phyloP scores from a whole-genome alignment of 2,797 vertebrate genomes.

The Hippocampus kuda region DNA sequence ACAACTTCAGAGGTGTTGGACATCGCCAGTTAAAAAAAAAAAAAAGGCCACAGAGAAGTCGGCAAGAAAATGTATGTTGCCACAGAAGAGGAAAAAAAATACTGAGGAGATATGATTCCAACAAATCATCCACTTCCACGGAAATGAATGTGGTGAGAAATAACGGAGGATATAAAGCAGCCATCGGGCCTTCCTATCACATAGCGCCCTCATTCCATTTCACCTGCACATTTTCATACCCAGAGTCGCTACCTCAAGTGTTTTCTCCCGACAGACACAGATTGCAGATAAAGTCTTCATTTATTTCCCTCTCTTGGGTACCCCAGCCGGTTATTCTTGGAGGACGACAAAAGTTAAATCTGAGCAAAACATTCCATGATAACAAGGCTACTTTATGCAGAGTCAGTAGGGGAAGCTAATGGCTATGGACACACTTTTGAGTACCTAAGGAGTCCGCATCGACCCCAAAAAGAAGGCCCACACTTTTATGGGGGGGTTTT shows the following conservation, averaged over 20 bases:
- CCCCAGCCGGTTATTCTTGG: conserved; percentile 7
- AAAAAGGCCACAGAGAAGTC: neutral
- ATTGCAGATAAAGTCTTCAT: conserved; percentile 20
- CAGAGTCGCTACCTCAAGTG: neutral
- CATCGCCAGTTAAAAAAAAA: neutral
- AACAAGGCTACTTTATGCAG: neutral
- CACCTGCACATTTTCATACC: conserved; percentile 8
- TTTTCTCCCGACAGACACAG: conserved; percentile 1
- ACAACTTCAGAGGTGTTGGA: neutral
- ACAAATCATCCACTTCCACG: conserved; percentile 19
- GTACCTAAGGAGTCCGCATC: neutral
- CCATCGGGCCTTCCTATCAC: neutral
- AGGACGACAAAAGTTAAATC: conserved; percentile 8
- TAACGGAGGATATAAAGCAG: conserved; percentile 17
- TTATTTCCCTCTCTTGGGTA: conserved; percentile 1
- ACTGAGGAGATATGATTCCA: conserved; percentile 20
- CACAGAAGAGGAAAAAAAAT: conserved; percentile 5
- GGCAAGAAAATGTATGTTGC: neutral
- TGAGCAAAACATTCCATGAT: neutral
- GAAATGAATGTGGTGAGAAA: conserved; percentile 12
- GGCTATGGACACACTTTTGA: neutral
- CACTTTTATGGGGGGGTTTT: no score
- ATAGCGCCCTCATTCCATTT: neutral
- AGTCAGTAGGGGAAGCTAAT: neutral
- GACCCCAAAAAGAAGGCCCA: neutral